Conservation (phyloP, 2,888 invertebrate species). For the Miltochrista miniata region DNA sequence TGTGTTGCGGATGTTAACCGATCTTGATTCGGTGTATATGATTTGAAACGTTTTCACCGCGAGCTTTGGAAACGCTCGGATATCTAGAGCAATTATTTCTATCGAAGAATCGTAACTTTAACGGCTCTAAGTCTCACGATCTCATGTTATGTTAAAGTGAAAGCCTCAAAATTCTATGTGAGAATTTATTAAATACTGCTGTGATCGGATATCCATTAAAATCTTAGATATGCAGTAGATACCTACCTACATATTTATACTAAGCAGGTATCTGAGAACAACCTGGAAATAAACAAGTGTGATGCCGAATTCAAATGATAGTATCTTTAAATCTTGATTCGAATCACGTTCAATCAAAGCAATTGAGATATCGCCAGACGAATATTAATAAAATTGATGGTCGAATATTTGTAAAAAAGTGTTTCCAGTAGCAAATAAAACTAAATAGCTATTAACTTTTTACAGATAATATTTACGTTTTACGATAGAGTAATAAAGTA, state of each 20-base stretch:
- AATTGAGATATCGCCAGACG: conserved; percentile 30
- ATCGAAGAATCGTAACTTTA: conserved; percentile 27
- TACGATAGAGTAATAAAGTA: conserved; percentile 20
- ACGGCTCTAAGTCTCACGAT: conserved; percentile 22
- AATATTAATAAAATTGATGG: conserved; percentile 28
- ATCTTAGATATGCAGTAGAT: neutral
- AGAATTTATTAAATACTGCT: neutral
- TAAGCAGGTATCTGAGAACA: neutral
- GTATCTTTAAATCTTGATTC: conserved; percentile 21
- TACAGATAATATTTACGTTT: conserved; percentile 18
- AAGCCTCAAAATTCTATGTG: conserved; percentile 1
- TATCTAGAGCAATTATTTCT: conserved; percentile 45
- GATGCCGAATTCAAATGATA: conserved; percentile 3
- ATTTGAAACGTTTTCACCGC: conserved; percentile 71
- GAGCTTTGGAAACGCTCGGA: conserved; percentile 41
- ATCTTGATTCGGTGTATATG: conserved; percentile 73
- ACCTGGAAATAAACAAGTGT: neutral
- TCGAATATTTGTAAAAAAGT: conserved; percentile 1
- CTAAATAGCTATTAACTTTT: conserved; percentile 30
- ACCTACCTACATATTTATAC: neutral
- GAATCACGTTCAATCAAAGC: conserved; percentile 38
- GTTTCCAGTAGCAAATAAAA: conserved; percentile 26
- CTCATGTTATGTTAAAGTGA: conserved; percentile 16
- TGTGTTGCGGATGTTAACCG: conserved; percentile 74
- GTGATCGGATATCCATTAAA: no score